Evolutionary conservation across 2,888 invertebrate genomes (phyloP), one percentile per base, ranked within the genome.

Genomic region (Orthosia gracilis): DNA sequence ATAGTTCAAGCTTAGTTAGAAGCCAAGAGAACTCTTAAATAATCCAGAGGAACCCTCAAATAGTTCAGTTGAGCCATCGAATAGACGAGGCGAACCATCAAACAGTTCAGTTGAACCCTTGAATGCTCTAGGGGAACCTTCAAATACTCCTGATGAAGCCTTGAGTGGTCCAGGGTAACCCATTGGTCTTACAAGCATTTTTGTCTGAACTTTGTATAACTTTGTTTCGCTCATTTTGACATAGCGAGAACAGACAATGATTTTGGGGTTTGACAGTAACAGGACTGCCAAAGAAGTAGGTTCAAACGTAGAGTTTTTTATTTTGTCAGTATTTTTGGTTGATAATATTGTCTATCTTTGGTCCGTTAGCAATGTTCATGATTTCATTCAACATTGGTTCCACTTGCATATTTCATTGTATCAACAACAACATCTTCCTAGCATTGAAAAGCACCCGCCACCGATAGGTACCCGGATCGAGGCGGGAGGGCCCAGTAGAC

Each of bases 121-220:
- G 5, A 50, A 17, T 23, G 45, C 21, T 55, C 26, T 40, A 55
- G 12, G n/a, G n/a, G 17, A n/a, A 18, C 40, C 67, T 63, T 59
- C 4, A n/a, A 21, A 21, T n/a, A 50, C 9, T 12, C 47, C 57
- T 40, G 12, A 13, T 5, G n/a, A 23, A 17, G 50, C 63, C 26
- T 17, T 7, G 7, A 18, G 11, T 21, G 23, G 21, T 64, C 45
- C 55, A 64, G 13, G n/a, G n/a, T 3, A 18, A 49, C 13, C 73
- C 69, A 73, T 73, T 73, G 11, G 31, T 18, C n/a, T 67, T 57
- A 47, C 31, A 31, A 26, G 67, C 71, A 74, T 83, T 84, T 83
- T 70, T 74, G 55, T 26, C 64, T 74, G 57, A 62, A 74, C 72
- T 81, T 83, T 58, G 47, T 71, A 15, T 69, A 70, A 21, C 13